Evolutionary conservation across 2,888 invertebrate genomes (phyloP).

Genomic region (Diaprepes abbreviatus): DNA sequence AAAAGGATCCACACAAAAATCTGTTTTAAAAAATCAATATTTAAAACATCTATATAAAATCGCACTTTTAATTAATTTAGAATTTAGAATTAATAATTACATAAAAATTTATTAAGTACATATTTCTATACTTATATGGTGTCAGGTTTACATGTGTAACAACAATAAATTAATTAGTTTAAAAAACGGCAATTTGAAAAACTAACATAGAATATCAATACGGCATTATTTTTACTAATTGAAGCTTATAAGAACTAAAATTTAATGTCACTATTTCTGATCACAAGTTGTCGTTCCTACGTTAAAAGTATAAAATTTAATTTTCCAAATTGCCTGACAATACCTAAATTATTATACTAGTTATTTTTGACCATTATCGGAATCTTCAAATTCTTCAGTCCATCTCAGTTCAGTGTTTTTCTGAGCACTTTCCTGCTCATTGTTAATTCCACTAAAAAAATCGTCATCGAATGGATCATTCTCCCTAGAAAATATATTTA

Average conservation of each 20-base stretch:
- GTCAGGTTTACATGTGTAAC: constrained; percentile 29
- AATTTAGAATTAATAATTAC: constrained; percentile 29
- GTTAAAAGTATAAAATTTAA: constrained; percentile 5
- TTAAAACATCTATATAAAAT: constrained; percentile 36
- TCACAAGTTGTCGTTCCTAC: constrained; percentile 23
- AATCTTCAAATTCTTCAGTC: constrained; percentile 69
- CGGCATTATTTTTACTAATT: constrained; percentile 22
- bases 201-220: constrained; percentile 20
- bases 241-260: constrained; percentile 14
- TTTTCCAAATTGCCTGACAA: constrained; percentile 27
- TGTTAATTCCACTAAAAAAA: constrained; percentile 76
- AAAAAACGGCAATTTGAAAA: constrained; percentile 35
- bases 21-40: constrained; percentile 16
- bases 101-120: constrained; percentile 38
- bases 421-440: constrained; percentile 53
- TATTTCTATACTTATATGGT: constrained; percentile 22
- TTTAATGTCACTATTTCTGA: constrained; percentile 20
- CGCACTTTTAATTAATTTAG: constrained; percentile 20
- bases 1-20: constrained; percentile 24
- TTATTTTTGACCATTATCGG: constrained; percentile 56
- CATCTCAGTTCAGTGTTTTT: constrained; percentile 65
- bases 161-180: constrained; percentile 36
- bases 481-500: constrained; percentile 89
- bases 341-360: constrained; percentile 12
- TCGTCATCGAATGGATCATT: constrained; percentile 92